Evolutionary conservation across 1,140 invertebrate genomes (phyloP).

Genomic region (Neodiprion fabricii): DNA sequence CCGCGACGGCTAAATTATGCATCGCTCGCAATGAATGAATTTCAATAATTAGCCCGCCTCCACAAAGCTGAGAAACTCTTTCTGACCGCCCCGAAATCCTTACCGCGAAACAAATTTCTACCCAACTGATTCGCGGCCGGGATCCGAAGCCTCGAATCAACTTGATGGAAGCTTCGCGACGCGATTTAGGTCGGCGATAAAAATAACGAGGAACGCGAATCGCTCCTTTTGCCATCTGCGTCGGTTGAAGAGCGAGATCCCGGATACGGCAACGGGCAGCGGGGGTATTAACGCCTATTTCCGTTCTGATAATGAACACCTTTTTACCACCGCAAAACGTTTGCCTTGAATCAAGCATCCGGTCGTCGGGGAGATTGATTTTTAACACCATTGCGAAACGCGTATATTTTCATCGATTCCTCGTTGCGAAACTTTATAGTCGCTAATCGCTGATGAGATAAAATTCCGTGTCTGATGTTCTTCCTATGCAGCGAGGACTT

Average conservation of each 20-base stretch:
- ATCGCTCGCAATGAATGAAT: background rate
- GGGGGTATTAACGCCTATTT: background rate
- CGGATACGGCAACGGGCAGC: background rate
- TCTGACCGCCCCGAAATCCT: no score
- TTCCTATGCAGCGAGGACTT: no score
- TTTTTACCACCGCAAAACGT: background rate
- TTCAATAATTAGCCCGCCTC: background rate
- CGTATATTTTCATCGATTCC: no score
- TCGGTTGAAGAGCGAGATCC: background rate
- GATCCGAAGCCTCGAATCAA: background rate
- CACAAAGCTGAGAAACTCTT: no score
- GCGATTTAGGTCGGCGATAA: background rate
- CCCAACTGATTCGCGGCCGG: no score
- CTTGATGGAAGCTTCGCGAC: background rate
- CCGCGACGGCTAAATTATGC: background rate
- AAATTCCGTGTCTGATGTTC: no score
- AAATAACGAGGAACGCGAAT: background rate
- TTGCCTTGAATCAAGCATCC: no score
- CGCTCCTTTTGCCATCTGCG: background rate
- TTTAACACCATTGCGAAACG: no score
- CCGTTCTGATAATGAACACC: background rate
- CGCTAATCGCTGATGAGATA: no score
- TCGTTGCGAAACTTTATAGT: no score
- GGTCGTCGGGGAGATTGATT: no score
- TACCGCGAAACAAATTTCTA: no score